phyloP scores from a whole-genome alignment of 2,113 vertebrate species.

The Fulica atra region DNA sequence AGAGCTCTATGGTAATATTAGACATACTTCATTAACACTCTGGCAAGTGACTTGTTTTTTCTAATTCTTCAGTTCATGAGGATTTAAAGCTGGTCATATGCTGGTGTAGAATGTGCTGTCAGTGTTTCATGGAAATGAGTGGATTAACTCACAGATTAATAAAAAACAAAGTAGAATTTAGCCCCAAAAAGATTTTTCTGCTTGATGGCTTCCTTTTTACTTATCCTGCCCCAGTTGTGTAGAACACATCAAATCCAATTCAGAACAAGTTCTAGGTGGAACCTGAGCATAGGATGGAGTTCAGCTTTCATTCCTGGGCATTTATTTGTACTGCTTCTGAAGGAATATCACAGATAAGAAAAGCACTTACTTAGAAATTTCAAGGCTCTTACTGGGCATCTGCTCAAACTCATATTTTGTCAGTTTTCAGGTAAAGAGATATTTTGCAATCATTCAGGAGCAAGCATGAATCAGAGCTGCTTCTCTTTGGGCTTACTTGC shows the following conservation, averaged over 20 bases:
- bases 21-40: background rate
- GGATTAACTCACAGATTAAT: background rate
- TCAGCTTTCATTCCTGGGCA: background rate
- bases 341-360: background rate
- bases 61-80: background rate
- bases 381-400: background rate
- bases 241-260: background rate
- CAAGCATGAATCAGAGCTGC: background rate
- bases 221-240: fast-evolving
- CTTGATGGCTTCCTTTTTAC: background rate
- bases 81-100: background rate
- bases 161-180: background rate
- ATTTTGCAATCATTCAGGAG: background rate
- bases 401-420: background rate
- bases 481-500: background rate
- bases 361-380: background rate
- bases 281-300: background rate
- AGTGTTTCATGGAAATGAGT: background rate
- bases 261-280: background rate
- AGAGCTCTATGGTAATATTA: background rate
- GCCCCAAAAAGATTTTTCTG: background rate
- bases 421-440: background rate
- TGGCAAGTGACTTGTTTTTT: background rate
- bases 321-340: background rate
- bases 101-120: background rate